Conservation (phyloP, 2,888 invertebrate species). For the Hyposoter dolosus region DNA sequence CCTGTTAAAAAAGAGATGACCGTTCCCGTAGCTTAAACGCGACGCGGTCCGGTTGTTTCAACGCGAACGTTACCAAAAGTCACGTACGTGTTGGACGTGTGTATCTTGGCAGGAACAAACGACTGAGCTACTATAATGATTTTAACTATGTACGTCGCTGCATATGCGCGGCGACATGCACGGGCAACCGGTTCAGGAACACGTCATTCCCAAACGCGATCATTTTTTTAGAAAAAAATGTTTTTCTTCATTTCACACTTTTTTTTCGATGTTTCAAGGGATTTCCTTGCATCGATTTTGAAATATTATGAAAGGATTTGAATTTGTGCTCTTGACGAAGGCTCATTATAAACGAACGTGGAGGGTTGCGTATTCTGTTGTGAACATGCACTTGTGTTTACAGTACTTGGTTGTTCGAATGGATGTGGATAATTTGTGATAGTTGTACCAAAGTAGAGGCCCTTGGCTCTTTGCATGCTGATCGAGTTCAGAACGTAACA, state of each 20-base stretch:
- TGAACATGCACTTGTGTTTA: neutral
- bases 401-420: constrained; percentile 52
- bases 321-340: neutral
- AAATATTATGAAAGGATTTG: neutral
- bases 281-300: too few relatives aligned
- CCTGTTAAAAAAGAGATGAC: constrained; percentile 41
- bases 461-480: constrained; percentile 59
- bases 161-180: constrained; percentile 13
- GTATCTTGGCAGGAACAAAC: constrained; percentile 37
- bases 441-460: constrained; percentile 51
- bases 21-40: constrained; percentile 31
- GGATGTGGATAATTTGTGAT: constrained; percentile 65
- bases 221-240: neutral
- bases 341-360: neutral
- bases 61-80: constrained; percentile 38
- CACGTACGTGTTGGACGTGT: constrained; percentile 21
- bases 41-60: constrained; percentile 19
- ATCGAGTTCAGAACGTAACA: constrained; percentile 43
- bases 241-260: neutral
- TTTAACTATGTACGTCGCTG: constrained; percentile 20
- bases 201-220: constrained; percentile 12
- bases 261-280: neutral
- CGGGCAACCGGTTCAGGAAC: constrained; percentile 32
- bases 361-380: neutral
- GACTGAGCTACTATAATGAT: constrained; percentile 46